A percentile compares a stretch with the other conserved stretches of the same genome.
These are phyloP conservation scores for Umimayanthus chanpuru DNA, from an alignment of 92 coral and sea anemone species.

Conservation along the genomic window DNA sequence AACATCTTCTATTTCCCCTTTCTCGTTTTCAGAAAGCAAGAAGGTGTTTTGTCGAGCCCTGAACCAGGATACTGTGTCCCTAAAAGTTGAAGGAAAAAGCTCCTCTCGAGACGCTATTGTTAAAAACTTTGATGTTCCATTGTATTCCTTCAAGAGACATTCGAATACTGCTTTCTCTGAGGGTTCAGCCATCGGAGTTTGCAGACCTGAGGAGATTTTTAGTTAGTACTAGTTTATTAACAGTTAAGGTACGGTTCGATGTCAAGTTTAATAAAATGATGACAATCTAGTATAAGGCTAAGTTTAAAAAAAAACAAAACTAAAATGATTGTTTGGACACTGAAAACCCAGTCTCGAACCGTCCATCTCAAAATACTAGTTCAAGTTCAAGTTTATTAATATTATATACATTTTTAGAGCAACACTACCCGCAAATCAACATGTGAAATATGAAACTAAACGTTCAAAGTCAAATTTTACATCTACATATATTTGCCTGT, in stretches of 20 bases:
- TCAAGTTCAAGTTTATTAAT: too few relatives aligned
- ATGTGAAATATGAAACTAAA: too few relatives aligned
- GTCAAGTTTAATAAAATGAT: too few relatives aligned
- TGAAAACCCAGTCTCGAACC: too few relatives aligned
- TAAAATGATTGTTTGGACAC: too few relatives aligned
- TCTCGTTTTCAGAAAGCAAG: conserved; percentile 49
- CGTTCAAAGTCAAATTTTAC: too few relatives aligned
- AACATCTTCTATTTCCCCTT: conserved; percentile 68
- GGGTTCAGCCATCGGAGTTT: background rate
- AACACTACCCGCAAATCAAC: too few relatives aligned
- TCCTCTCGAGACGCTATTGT: conserved; percentile 53
- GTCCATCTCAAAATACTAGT: too few relatives aligned
- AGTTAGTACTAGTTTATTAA: background rate
- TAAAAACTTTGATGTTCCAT: conserved; percentile 60
- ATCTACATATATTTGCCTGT: too few relatives aligned
- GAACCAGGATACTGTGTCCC: conserved; percentile 70
- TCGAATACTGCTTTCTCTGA: conserved; percentile 56
- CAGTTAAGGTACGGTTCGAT: background rate
- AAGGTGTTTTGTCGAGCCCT: conserved; percentile 50
- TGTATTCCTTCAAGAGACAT: conserved; percentile 47
- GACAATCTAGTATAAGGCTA: too few relatives aligned
- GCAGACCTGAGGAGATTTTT: background rate
- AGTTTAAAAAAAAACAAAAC: too few relatives aligned
- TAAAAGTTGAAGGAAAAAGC: conserved; percentile 54
- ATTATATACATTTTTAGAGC: too few relatives aligned